Evolutionary conservation across 2,797 vertebrate species (phyloP), one percentile per base, ranked within the genome.

Genomic region (Echiichthys vipera): DNA sequence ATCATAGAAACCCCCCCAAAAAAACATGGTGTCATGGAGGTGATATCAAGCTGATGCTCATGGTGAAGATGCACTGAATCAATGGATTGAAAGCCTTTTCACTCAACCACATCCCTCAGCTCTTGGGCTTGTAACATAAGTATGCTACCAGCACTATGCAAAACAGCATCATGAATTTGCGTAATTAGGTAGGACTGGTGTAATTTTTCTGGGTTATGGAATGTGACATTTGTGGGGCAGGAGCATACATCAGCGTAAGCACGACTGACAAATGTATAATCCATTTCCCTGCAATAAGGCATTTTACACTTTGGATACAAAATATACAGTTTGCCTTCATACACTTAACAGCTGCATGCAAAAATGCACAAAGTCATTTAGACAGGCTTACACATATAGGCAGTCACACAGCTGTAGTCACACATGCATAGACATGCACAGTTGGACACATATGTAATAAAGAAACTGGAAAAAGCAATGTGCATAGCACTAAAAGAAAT

Each of bases 171-270:
- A 95, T 96, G 95, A 96, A 97, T 96, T 97, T 96, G 95, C 75
- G 51, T 95, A 96, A 96, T 97, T 97, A 96, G 95, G 93, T 93
- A 94, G 88, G 95, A 95, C 93, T 89, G 92, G 92, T 92, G 92
- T 96, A 95, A 96, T 97, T 96, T 96, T 94, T 94, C 95, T 94
- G 92, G 90, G 93, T 96, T 98, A 97, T 96, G 90, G 81, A 83
- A 95, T 95, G 94, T 96, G 96, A 96, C 94, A 88, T 97, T 96
- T 96, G 95, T 96, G 94, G 95, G 93, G 94, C 94, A 95, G 90
- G 74, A 88, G 90, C 93, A 96, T 94, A 93, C 86, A 95, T 96
- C 95, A 96, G 77, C 90, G 92, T 95, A 95, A 96, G 94, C 50
- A 67, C 90, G 91, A 94, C 88, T 95, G 96, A 96, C 96, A 97